Evolutionary conservation across 2,797 vertebrate species (phyloP), one percentile per base, ranked within the genome.

Genomic region (Somateria mollissima): DNA sequence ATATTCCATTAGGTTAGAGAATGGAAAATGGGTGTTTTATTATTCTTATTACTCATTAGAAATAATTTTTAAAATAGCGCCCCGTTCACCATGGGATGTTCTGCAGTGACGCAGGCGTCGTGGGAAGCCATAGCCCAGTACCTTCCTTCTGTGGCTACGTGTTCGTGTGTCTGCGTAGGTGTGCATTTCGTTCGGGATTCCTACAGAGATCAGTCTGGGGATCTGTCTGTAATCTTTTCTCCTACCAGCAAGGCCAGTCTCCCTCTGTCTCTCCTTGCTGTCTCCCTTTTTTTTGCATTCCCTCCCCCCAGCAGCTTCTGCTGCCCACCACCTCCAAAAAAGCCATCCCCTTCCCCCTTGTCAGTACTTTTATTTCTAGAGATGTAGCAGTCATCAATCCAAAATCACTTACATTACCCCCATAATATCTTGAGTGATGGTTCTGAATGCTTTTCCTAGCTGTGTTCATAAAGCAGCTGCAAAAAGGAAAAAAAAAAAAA

Each of bases 41-140:
- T 95, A 67, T 94, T 95, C 71, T 85, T 96, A 88, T 91, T 91
- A 88, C 85, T 94, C 95, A 93, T 84, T 73, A 51, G 62, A 86
- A 91, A 15, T 76, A 37, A 36, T 49, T 76, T 71, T 81, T 86
- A 66, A 69, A 84, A 22, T 60, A 94, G 79, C 3, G 0, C 70
- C 43, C 62, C 60, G 25, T 66, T 82, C 83, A 11, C 83, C 37
- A 4, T 37, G 71, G 62, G 83, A 25, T 64, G 43, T 49, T 82
- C 71, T 75, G 79, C 67, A 51, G 76, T 24, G 49, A 25, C 3
- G 3, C 43, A 11, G 84, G 72, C 4, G 2, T 2, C 20, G 79
- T 58, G 73, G 73, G 66, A 47, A 78, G 89, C 82, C 1, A 0
- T 47, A 41, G 73, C 62, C 62, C 51, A 2, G 16, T 2, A 41